Conservation (phyloP, 1,140 invertebrate species). For the Hycleus phaleratus region DNA sequence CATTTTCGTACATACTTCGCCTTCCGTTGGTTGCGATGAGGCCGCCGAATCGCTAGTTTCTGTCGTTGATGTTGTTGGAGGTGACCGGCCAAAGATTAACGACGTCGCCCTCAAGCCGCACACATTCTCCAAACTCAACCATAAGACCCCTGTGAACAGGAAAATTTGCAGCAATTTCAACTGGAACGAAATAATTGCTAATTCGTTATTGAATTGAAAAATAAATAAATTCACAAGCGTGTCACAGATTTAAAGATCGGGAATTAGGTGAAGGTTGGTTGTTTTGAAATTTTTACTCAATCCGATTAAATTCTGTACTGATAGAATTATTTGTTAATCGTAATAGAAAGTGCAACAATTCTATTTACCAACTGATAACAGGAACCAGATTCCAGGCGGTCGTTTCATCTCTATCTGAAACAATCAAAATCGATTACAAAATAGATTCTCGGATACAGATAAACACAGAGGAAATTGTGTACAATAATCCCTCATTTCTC, state of each 20-base stretch:
- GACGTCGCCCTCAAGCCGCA: constrained; percentile 34
- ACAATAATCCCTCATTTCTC: too few relatives aligned
- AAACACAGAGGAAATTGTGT: too few relatives aligned
- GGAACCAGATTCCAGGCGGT: constrained; percentile 36
- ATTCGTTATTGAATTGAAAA: neutral
- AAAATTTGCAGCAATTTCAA: constrained; percentile 5
- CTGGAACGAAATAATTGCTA: constrained; percentile 12
- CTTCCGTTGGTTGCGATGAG: too few relatives aligned
- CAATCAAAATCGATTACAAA: constrained; percentile 17
- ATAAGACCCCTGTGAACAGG: constrained; percentile 32
- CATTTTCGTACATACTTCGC: constrained; percentile 1
- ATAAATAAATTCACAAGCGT: neutral
- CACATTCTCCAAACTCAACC: constrained; percentile 36
- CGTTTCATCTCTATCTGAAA: constrained; percentile 37
- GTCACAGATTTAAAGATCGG: neutral
- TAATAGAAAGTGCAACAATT: too few relatives aligned
- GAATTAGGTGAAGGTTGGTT: constrained; percentile 4
- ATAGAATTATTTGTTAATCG: neutral
- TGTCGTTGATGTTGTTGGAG: constrained; percentile 25
- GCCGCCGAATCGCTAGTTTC: constrained; percentile 3
- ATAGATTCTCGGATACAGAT: neutral
- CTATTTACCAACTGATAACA: constrained; percentile 35
- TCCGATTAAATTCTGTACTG: neutral
- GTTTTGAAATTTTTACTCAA: neutral
- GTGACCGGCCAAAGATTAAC: constrained; percentile 34